Evolutionary conservation across 2,797 vertebrate genomes (phyloP), one percentile per base, ranked within the genome.

Genomic region (Falco berigora): DNA sequence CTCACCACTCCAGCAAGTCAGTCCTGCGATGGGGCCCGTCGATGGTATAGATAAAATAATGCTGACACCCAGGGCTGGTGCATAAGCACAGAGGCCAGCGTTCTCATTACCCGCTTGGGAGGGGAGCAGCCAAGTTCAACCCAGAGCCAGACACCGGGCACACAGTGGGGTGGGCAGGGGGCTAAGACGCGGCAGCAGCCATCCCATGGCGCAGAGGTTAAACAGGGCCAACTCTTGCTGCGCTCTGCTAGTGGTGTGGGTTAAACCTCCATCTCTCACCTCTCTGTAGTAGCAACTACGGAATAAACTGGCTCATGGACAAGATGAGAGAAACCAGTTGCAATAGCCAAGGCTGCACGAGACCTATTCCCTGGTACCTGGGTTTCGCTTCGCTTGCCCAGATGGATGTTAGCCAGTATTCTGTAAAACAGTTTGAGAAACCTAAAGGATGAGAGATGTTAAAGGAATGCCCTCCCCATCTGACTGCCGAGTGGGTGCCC

Each of bases 11-110:
- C 82, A 67, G 36, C 14, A 12, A 56, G 42, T 1, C 44, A 66
- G 69, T 42, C 12, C 55, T 55, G 73, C 2, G 0, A 46, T 0
- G 0, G 36, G 63, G 52, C 62, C 42, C 3, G 0, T 27, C 1
- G 7, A 30, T 34, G 68, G 56, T 0, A 28, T 18, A 50, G 62
- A 58, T 14, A 49, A 55, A 12, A 28, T 23, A 49, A 34, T 5
- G 4, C 72, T 18, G 88, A 23, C 6, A 24, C 6, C 21, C 71
- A 0, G 13, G 47, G 56, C 1, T 52, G 85, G 11, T 10, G 64
- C 28, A 2, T 3, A 42, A 56, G 50, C 1, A 21, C 73, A 53
- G 21, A 28, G 77, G 24, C 28, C 84, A 90, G 71, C 42, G 2
- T 27, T 73, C 44, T 62, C 78, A 12, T 28, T 34, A 53, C 12